phyloP scores from a whole-genome alignment of 2,113 vertebrate species.

The Scopus umbretta region DNA sequence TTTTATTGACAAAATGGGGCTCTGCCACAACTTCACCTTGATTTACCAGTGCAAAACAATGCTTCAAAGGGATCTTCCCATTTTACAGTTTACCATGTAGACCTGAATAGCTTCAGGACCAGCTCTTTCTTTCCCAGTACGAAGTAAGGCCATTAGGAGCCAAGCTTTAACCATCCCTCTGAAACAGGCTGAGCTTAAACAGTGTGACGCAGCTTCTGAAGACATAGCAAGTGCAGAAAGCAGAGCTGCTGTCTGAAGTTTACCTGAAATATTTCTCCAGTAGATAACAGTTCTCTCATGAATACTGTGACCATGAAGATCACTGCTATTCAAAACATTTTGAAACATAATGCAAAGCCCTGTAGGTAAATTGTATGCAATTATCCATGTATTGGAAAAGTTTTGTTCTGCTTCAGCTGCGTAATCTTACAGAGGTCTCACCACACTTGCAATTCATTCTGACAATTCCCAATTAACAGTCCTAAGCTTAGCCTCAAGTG shows the following conservation, averaged over 20 bases:
- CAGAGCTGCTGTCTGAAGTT: neutral
- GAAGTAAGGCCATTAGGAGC: neutral
- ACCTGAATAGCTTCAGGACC: neutral
- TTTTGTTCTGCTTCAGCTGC: neutral
- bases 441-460: neutral
- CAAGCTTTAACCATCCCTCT: neutral
- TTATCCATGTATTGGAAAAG: neutral
- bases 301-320: neutral
- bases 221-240: neutral
- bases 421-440: neutral
- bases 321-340: neutral
- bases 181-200: neutral
- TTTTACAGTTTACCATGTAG: neutral
- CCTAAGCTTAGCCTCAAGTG: neutral
- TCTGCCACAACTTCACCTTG: neutral
- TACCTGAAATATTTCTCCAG: neutral
- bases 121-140: neutral
- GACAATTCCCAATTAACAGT: constrained; percentile 5
- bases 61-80: neutral
- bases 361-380: neutral
- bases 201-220: fast-evolving
- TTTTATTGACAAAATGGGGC: neutral
- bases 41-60: neutral
- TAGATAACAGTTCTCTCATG: neutral
- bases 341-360: neutral